Evolutionary conservation across 1,140 invertebrate genomes (phyloP).

Genomic region (Linepithema humile): DNA sequence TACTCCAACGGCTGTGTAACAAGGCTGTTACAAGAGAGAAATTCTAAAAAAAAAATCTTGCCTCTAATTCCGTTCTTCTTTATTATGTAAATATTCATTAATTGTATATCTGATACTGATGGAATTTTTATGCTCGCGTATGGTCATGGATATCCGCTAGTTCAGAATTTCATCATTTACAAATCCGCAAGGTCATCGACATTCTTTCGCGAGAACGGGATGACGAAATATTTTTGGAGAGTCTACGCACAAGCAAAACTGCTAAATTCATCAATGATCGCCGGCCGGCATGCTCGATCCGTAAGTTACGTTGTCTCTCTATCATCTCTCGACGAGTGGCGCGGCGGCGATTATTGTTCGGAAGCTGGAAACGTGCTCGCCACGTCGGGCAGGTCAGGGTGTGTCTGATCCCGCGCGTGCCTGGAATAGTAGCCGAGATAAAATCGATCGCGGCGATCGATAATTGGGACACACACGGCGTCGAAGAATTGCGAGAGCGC

Average conservation of each 20-base stretch:
- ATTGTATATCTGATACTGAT: constrained; percentile 5
- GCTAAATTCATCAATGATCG: constrained; percentile 29
- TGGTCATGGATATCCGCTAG: not conserved
- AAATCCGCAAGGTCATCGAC: constrained; percentile 40
- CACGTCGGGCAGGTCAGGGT: constrained; percentile 54
- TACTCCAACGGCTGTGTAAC: not conserved
- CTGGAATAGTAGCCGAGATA: constrained; percentile 38
- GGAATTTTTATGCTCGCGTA: not conserved
- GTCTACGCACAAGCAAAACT: not conserved
- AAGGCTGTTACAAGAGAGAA: not conserved
- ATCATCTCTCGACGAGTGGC: not conserved
- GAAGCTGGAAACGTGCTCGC: constrained; percentile 42
- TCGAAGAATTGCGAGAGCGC: not conserved
- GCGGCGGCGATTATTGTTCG: constrained; percentile 41
- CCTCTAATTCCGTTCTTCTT: not conserved
- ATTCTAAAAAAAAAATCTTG: not conserved
- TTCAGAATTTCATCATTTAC: constrained; percentile 14
- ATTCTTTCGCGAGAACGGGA: constrained; percentile 20
- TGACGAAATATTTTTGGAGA: constrained; percentile 15
- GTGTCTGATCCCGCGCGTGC: constrained; percentile 47
- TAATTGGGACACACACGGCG: constrained; percentile 15
- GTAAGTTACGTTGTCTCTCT: not conserved
- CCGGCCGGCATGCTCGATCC: not conserved
- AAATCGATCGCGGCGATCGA: constrained; percentile 48
- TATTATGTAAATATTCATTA: constrained; percentile 28